Evolutionary conservation across 2,797 vertebrate genomes (phyloP).

Genomic region (Clamator glandarius): DNA sequence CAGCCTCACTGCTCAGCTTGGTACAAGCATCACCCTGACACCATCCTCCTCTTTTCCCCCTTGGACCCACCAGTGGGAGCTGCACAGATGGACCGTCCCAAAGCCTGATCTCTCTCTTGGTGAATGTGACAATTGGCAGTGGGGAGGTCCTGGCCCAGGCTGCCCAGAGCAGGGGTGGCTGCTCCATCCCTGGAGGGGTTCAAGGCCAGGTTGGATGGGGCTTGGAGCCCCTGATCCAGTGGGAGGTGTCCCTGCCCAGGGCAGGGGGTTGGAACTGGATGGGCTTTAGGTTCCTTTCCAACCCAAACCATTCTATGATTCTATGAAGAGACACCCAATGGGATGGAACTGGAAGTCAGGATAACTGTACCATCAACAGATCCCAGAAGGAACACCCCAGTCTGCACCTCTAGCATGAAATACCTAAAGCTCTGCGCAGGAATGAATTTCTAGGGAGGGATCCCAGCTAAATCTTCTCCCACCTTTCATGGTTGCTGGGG

Average conservation of each 20-base stretch:
- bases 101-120: not conserved
- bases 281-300: too few species aligned
- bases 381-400: not conserved
- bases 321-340: not conserved
- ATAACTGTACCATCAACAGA: not conserved
- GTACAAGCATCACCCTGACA: rapidly evolving
- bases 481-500: not conserved
- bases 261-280: too few species aligned
- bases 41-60: not conserved
- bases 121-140: not conserved
- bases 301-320: too few species aligned
- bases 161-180: too few species aligned
- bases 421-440: not conserved
- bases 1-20: rapidly evolving
- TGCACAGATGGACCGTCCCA: not conserved
- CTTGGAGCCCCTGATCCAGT: too few species aligned
- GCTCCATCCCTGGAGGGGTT: too few species aligned
- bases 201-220: too few species aligned
- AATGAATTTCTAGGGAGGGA: not conserved
- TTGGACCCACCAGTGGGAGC: too few species aligned
- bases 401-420: rapidly evolving
- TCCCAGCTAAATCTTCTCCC: not conserved
- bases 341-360: not conserved
- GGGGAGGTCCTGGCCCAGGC: too few species aligned
- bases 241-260: too few species aligned